Evolutionary conservation across 2,113 vertebrate species (phyloP), one percentile per base, ranked within the genome.

Genomic region (Brachionichthys hirsutus): DNA sequence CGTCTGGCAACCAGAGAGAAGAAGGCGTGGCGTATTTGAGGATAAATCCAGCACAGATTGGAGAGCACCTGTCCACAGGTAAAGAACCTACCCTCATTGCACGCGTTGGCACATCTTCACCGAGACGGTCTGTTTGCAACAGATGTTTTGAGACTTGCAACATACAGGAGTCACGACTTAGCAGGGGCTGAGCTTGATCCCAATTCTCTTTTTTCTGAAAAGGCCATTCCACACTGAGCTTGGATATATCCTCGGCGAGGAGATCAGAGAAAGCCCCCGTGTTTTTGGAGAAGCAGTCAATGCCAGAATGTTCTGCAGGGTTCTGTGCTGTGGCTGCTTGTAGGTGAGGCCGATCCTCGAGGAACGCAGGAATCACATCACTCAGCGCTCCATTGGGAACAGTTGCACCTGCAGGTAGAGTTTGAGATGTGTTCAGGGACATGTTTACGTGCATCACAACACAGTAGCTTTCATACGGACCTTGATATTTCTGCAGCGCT

Each of bases 401-500:
- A 35, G 50, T 6, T 6, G 16, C 18, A 40, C 75, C 84, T 79
- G 71, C 76, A 77, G 44, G 67, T 6, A 68, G n/a, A n/a, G 9
- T 43, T 51, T 16, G 42, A 6, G 5, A 20, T 16, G 12, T 40
- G 13, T 48, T 20, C 6, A 52, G 47, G 49, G 17, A 36, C 6
- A 12, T 49, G 6, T 36, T 59, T 6, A 12, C 7, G n/a, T 42
- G n/a, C 1, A 20, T 2, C 15, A 10, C 3, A 48, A 15, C 38
- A 34, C 19, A 11, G 1, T 1, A 30, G 24, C 3, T 34, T 52
- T 16, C 1, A 51, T 30, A 13, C 4, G 10, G 15, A 90, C 87
- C 89, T 87, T 83, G 84, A 5, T 83, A 82, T 42, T 67, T 82
- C 59, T 85, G 77, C 65, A 89, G 56, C 3, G 77, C 67, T 24